Evolutionary conservation across 2,113 vertebrate genomes (phyloP).

Genomic region (Percopsis transmontana): DNA sequence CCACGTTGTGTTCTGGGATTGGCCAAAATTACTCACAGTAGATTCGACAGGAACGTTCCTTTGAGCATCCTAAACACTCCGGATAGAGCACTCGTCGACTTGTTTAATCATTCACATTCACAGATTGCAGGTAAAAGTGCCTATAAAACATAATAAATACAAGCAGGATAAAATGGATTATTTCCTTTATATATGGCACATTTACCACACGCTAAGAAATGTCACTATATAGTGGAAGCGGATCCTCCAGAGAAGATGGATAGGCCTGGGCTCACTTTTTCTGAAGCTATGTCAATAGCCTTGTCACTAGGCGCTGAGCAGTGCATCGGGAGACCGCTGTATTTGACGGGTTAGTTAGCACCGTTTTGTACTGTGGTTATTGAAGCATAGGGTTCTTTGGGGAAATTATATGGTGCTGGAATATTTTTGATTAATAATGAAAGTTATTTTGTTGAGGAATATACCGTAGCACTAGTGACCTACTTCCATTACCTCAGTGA

Average conservation of each 20-base stretch:
- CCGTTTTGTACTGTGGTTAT: constrained; percentile 26
- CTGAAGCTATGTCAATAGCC: constrained; percentile 29
- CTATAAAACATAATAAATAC: no score
- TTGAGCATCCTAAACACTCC: constrained; percentile 3
- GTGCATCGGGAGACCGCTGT: constrained; percentile 3
- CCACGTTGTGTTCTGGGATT: constrained; percentile 33
- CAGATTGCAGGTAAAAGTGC: no score
- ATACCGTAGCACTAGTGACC: constrained; percentile 10
- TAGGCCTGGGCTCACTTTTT: constrained; percentile 26
- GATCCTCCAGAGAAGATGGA: constrained; percentile 28
- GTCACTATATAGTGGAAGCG: constrained; percentile 23
- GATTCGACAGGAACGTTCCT: constrained; percentile 33
- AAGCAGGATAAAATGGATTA: no score
- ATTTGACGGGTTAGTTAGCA: constrained; percentile 35
- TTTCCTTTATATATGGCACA: constrained; percentile 6
- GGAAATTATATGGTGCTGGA: constrained; percentile 18
- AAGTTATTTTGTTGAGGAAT: constrained; percentile 16
- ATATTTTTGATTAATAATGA: constrained; percentile 35
- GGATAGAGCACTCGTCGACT: not conserved
- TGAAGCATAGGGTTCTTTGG: not conserved
- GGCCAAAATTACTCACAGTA: constrained; percentile 40
- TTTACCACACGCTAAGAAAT: constrained; percentile 23
- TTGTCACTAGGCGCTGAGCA: constrained; percentile 8
- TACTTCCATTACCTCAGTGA: constrained; percentile 21
- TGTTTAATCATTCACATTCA: no score